These are phyloP conservation scores for Oophaga sylvatica DNA, from an alignment of 2,797 vertebrate genomes.

Conservation along the genomic window DNA sequence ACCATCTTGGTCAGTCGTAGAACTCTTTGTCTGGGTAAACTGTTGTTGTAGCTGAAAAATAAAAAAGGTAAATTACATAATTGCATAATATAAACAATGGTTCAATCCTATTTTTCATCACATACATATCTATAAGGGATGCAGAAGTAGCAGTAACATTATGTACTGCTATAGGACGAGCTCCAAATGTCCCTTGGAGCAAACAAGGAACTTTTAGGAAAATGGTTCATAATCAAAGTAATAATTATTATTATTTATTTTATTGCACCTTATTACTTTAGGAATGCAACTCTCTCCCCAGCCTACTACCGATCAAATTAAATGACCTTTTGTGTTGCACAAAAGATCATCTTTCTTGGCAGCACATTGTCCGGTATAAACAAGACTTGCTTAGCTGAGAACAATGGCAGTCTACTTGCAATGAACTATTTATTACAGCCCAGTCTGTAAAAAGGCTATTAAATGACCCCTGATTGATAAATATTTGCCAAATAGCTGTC, in stretches of 20 bases:
- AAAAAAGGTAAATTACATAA: conserved; percentile 1
- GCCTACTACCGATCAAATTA: too few species aligned
- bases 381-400: too few species aligned
- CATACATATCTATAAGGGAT: neutral
- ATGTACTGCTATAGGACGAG: neutral
- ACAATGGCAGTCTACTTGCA: too few species aligned
- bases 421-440: too few species aligned
- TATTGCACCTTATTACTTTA: too few species aligned
- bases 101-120: neutral
- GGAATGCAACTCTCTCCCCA: too few species aligned
- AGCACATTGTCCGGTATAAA: too few species aligned
- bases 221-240: neutral
- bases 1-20: conserved; percentile 70
- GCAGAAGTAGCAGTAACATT: neutral
- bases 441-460: too few species aligned
- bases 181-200: neutral
- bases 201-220: neutral
- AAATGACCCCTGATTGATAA: too few species aligned
- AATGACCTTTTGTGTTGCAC: too few species aligned
- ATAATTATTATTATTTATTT: neutral
- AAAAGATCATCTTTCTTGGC: too few species aligned
- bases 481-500: too few species aligned
- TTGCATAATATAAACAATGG: neutral
- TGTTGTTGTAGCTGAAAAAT: conserved; percentile 65
- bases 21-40: conserved; percentile 66